Evolutionary conservation across 30 jellyfish, hydroid and myxozoan genomes (phyloP).

Genomic region (Rhopilema esculentum): DNA sequence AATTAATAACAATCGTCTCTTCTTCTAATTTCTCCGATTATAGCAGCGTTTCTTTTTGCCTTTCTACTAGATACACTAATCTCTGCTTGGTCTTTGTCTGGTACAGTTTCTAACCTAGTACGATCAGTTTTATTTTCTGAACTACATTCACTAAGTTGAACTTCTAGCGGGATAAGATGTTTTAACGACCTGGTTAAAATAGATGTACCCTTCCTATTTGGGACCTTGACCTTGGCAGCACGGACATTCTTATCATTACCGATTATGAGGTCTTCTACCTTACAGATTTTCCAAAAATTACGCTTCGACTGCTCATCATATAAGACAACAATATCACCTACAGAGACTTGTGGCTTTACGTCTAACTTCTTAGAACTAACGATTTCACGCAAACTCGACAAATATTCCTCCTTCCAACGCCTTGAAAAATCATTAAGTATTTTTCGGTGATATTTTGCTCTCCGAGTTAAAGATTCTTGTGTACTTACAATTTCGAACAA

Average conservation of each 20-base stretch:
- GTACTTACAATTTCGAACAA: slow-evolving; percentile 37
- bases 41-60: too few species aligned
- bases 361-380: slow-evolving; percentile 21
- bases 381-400: slow-evolving; percentile 27
- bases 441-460: slow-evolving; percentile 28
- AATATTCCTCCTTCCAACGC: slow-evolving; percentile 30
- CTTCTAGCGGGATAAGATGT: too few species aligned
- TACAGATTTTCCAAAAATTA: background rate
- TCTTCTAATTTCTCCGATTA: too few species aligned
- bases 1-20: too few species aligned
- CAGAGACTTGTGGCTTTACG: slow-evolving; percentile 12
- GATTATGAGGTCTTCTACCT: background rate
- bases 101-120: too few species aligned
- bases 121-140: too few species aligned
- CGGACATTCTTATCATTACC: slow-evolving; percentile 4
- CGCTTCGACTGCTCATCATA: slow-evolving; percentile 16
- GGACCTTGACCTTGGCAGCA: too few species aligned
- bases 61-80: too few species aligned
- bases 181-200: too few species aligned
- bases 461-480: slow-evolving; percentile 9
- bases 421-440: background rate
- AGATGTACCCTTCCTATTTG: too few species aligned
- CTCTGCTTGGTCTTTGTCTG: too few species aligned
- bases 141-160: too few species aligned
- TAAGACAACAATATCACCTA: background rate